These are phyloP conservation scores for Hemicentrotus pulcherrimus DNA, from an alignment of 35 echinoderm and acorn worm species.

Conservation along the genomic window DNA sequence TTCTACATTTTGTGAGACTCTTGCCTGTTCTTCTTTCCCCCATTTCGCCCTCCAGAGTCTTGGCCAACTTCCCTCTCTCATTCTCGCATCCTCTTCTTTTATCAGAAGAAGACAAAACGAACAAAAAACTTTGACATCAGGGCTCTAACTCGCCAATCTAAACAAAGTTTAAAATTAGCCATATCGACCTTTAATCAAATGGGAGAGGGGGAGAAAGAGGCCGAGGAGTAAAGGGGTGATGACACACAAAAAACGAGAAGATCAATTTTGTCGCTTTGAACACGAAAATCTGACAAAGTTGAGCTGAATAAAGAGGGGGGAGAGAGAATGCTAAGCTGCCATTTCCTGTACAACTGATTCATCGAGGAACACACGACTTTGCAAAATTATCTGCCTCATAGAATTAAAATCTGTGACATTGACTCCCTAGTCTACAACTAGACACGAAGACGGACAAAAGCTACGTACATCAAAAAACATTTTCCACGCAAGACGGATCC, in stretches of 20 bases:
- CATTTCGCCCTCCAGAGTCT: not conserved
- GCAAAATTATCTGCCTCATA: constrained; percentile 29
- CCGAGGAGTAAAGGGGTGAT: not conserved
- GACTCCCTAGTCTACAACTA: constrained; percentile 17
- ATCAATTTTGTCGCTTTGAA: not conserved
- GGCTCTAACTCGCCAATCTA: constrained; percentile 15
- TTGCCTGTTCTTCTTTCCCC: not conserved
- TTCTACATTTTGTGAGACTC: not conserved
- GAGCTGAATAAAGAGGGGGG: constrained; percentile 15
- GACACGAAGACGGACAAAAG: not conserved
- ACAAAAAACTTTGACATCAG: constrained; percentile 14
- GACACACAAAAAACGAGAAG: not conserved
- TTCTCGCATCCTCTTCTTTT: constrained; percentile 3
- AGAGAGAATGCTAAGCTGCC: not conserved
- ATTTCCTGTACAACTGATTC: constrained; percentile 37
- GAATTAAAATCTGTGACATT: constrained; percentile 35
- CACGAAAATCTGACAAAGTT: constrained; percentile 12
- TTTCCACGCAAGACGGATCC: not conserved
- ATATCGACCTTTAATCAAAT: not conserved
- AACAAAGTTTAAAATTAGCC: constrained; percentile 14
- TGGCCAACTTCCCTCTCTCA: not conserved
- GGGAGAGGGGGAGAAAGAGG: constrained; percentile 5
- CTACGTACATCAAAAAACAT: not conserved
- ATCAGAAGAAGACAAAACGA: constrained; percentile 12
- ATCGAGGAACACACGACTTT: constrained; percentile 29